These are phyloP conservation scores for Virgularia gustaviana DNA, from an alignment of 92 coral and sea anemone genomes.

Conservation along the genomic window DNA sequence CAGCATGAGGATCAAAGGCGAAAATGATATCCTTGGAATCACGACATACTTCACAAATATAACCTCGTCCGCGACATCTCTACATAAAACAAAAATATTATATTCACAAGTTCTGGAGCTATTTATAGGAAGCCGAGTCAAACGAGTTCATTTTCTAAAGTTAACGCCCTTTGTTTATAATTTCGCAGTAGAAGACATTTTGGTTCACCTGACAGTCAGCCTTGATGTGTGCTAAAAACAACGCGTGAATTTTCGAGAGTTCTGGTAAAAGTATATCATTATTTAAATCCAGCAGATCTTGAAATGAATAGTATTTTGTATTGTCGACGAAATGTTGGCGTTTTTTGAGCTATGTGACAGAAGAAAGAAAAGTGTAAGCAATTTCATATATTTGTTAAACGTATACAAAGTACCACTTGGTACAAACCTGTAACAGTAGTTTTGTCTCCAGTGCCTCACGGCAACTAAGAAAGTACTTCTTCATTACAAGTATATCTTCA, in stretches of 20 bases:
- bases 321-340: constrained; percentile 95
- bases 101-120: background rate
- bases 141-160: background rate
- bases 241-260: constrained; percentile 75
- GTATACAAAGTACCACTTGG: no score
- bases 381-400: background rate
- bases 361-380: background rate
- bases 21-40: constrained; percentile 73
- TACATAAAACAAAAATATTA: constrained; percentile 28
- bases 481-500: constrained; percentile 93
- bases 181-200: background rate
- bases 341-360: constrained; percentile 63
- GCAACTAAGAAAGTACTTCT: constrained; percentile 88
- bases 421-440: constrained; percentile 72
- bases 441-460: constrained; percentile 91
- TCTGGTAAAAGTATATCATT: constrained; percentile 80
- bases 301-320: constrained; percentile 67
- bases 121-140: background rate
- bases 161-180: background rate
- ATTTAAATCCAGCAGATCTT: constrained; percentile 81
- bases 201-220: constrained; percentile 77
- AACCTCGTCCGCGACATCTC: constrained; percentile 91
- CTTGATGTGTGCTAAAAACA: constrained; percentile 93
- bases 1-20: constrained; percentile 86
- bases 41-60: constrained; percentile 85